Evolutionary conservation across 2,113 vertebrate genomes (phyloP).

Genomic region (Actinemys pallida): DNA sequence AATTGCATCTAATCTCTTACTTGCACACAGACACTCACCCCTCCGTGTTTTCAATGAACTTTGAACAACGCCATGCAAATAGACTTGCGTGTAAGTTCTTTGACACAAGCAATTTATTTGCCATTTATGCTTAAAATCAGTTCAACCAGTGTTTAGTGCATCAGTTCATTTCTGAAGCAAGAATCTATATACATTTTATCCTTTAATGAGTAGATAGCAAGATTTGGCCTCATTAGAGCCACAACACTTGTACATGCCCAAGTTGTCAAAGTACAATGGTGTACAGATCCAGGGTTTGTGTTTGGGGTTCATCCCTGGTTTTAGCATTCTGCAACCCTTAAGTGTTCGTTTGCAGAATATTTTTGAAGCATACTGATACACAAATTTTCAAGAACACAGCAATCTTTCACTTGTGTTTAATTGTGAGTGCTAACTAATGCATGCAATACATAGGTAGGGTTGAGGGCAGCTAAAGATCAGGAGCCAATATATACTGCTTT

Average conservation of each 20-base stretch:
- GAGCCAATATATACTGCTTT: neutral
- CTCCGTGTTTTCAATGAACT: neutral
- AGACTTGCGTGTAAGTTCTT: neutral
- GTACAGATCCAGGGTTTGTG: neutral
- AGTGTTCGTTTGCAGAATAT: neutral
- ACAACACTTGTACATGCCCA: neutral
- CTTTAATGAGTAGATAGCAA: neutral
- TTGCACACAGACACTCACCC: neutral
- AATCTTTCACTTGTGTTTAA: neutral
- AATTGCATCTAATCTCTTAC: neutral
- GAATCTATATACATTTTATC: neutral
- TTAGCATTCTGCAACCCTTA: neutral
- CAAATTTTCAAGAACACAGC: neutral
- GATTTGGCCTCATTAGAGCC: neutral
- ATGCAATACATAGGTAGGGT: neutral
- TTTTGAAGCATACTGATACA: neutral
- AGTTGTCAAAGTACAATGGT: accelerated
- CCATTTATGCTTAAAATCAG: neutral
- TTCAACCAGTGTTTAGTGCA: neutral
- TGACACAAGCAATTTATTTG: neutral
- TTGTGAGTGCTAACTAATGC: neutral
- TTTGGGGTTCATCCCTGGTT: neutral
- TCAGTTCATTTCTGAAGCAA: neutral
- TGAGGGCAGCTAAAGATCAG: neutral
- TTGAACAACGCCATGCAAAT: neutral